Percentiles rank a stretch among this genome's conserved stretches.
These are phyloP conservation scores for Pogonognathellus flavescens DNA, from an alignment of 1,140 invertebrate genomes.

Conservation along the genomic window DNA sequence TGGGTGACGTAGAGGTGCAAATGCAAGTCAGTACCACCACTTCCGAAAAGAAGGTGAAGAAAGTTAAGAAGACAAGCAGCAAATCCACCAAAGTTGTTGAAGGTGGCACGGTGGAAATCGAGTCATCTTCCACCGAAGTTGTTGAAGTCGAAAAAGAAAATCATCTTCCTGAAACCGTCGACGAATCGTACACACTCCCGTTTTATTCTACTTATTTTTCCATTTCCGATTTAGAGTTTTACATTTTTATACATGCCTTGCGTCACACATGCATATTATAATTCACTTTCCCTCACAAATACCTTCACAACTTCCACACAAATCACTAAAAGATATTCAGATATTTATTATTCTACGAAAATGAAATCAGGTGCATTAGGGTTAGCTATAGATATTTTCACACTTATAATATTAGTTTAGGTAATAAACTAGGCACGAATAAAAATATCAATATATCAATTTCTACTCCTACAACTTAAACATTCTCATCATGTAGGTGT, in stretches of 20 bases:
- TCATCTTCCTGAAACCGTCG: constrained; percentile 59
- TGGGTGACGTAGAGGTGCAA: constrained; percentile 89
- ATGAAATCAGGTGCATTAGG: too few relatives aligned
- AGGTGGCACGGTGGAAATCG: constrained; percentile 83
- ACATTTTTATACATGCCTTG: not conserved
- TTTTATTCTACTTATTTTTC: constrained; percentile 7
- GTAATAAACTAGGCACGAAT: too few relatives aligned
- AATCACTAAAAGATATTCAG: too few relatives aligned
- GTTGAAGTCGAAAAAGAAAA: constrained; percentile 61
- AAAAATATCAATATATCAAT: too few relatives aligned
- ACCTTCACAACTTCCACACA: too few relatives aligned
- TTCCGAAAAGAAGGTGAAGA: constrained; percentile 84
- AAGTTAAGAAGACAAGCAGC: constrained; percentile 82
- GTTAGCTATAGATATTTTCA: too few relatives aligned
- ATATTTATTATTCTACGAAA: too few relatives aligned
- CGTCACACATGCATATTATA: not conserved
- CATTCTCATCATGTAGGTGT: too few relatives aligned
- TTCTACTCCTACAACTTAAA: too few relatives aligned
- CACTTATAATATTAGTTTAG: too few relatives aligned
- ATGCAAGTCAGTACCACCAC: constrained; percentile 78
- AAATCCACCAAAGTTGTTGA: constrained; percentile 76
- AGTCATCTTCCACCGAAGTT: constrained; percentile 72
- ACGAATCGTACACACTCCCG: constrained; percentile 63
- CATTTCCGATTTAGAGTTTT: not conserved
- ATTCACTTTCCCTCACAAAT: too few relatives aligned